phyloP scores from a whole-genome alignment of 2,888 invertebrate genomes.

The Volucella inflata region DNA sequence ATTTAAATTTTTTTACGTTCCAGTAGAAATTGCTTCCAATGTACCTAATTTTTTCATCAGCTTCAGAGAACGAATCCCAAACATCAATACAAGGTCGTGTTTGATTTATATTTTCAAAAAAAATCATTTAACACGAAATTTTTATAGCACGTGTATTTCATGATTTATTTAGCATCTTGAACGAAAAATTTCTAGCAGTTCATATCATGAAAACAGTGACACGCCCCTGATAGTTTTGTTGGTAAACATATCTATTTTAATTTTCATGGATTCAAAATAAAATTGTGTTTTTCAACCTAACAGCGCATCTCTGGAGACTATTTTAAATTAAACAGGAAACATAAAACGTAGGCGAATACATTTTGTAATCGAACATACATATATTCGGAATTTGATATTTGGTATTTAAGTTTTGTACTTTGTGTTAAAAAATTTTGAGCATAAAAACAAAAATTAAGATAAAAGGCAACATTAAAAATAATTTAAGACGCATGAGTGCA shows the following conservation, averaged over 20 bases:
- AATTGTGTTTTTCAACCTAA: background rate
- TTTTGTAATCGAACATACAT: background rate
- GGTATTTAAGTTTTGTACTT: too few species aligned
- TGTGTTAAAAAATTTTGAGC: too few species aligned
- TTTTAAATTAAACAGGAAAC: slow-evolving; percentile 1
- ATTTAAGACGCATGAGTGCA: too few species aligned
- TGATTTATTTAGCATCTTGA: background rate
- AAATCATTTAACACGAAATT: too few species aligned
- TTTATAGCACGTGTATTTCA: background rate
- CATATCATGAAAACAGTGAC: background rate
- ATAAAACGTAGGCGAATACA: slow-evolving; percentile 19
- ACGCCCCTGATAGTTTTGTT: slow-evolving; percentile 8
- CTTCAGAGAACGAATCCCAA: too few species aligned
- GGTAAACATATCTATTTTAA: slow-evolving; percentile 12
- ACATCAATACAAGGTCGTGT: too few species aligned
- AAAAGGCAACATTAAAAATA: too few species aligned
- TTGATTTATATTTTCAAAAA: too few species aligned
- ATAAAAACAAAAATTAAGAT: too few species aligned
- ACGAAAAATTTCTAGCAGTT: background rate
- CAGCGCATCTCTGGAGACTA: background rate
- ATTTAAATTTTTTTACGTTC: too few species aligned
- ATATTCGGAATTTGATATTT: background rate
- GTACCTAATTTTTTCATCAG: too few species aligned
- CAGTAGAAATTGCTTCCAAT: too few species aligned
- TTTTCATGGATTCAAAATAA: background rate